phyloP scores from a whole-genome alignment of 2,888 invertebrate species.

The Hirtodrosophila trivittata region DNA sequence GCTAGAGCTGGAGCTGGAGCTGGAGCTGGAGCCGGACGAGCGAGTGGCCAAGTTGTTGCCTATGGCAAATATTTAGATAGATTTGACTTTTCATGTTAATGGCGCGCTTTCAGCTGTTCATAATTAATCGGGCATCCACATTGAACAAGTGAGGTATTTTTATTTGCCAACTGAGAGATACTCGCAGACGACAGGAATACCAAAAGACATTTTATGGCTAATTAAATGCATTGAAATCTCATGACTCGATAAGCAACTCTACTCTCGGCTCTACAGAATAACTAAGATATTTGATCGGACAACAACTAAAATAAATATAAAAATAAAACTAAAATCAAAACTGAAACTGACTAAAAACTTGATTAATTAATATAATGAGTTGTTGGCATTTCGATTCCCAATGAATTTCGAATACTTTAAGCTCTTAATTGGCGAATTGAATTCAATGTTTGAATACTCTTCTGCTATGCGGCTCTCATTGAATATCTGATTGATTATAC shows the following conservation, averaged over 20 bases:
- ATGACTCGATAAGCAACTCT: slow-evolving; percentile 39
- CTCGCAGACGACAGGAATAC: slow-evolving; percentile 48
- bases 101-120: slow-evolving; percentile 79
- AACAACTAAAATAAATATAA: slow-evolving; percentile 18
- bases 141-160: slow-evolving; percentile 72
- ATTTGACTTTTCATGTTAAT: slow-evolving; percentile 79
- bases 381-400: too few species aligned
- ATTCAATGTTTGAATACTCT: too few species aligned
- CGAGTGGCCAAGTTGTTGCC: slow-evolving; percentile 50
- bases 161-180: slow-evolving; percentile 60
- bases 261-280: too few species aligned
- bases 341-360: too few species aligned
- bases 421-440: too few species aligned
- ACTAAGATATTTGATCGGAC: slow-evolving; percentile 23
- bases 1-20: slow-evolving; percentile 6
- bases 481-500: too few species aligned
- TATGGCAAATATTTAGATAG: slow-evolving; percentile 77
- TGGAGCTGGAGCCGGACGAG: slow-evolving; percentile 20
- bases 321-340: background rate
- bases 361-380: too few species aligned
- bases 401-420: too few species aligned
- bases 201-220: slow-evolving; percentile 70
- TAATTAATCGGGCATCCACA: slow-evolving; percentile 76
- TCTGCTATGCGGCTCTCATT: too few species aligned
- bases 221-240: slow-evolving; percentile 67